Evolutionary conservation across 92 coral and sea anemone species (phyloP).

Genomic region (Phenganax marumi): DNA sequence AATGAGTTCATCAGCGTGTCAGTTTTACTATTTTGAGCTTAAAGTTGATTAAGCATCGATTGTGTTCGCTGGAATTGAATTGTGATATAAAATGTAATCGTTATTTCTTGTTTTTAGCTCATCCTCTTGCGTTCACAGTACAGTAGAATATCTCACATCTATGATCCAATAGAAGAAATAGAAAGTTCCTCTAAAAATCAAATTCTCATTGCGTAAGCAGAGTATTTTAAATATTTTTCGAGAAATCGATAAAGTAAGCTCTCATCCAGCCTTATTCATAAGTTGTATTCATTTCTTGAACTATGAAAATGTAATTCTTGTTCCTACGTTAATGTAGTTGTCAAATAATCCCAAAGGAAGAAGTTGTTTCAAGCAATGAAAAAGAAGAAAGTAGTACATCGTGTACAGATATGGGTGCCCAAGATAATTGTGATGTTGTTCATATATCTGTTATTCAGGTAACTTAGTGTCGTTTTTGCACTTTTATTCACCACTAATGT

Average conservation of each 20-base stretch:
- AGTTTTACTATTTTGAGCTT: no score
- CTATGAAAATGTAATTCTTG: background rate
- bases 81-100: background rate
- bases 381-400: background rate
- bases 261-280: background rate
- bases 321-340: constrained; percentile 4
- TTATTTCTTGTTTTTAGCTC: constrained; percentile 9
- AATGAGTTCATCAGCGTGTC: no score
- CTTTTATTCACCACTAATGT: no score
- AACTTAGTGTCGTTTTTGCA: background rate
- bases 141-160: constrained; percentile 28
- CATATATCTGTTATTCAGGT: constrained; percentile 43
- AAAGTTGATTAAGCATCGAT: background rate
- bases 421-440: background rate
- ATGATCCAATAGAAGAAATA: constrained; percentile 29
- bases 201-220: constrained; percentile 24
- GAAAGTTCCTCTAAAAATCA: background rate
- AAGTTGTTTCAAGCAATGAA: background rate
- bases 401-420: background rate
- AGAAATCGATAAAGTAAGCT: background rate
- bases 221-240: no score
- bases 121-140: constrained; percentile 8
- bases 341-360: background rate
- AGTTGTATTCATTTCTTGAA: background rate
- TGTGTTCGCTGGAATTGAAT: background rate